These are phyloP conservation scores for Siniperca obscura DNA, from an alignment of 2,797 vertebrate species.

Conservation along the genomic window DNA sequence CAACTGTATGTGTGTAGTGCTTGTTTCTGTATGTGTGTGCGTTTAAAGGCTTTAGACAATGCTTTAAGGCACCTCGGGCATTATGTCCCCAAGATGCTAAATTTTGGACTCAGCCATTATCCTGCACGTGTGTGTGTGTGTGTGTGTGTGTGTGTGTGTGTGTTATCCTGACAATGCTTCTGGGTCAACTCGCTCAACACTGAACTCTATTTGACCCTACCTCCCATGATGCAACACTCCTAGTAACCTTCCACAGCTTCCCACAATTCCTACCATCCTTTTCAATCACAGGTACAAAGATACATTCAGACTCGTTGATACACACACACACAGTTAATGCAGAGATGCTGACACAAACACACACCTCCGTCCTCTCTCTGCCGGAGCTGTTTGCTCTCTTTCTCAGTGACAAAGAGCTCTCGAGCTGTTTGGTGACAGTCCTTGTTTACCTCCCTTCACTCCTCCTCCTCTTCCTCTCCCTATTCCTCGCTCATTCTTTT, in stretches of 20 bases:
- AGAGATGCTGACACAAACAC: constrained; percentile 61
- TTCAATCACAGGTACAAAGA: constrained; percentile 57
- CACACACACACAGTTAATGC: constrained; percentile 31
- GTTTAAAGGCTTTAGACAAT: constrained; percentile 48
- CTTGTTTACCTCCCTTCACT: constrained; percentile 61
- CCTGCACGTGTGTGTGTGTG: constrained; percentile 17
- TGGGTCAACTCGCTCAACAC: constrained; percentile 54
- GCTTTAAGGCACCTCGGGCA: constrained; percentile 49
- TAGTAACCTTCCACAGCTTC: constrained; percentile 61
- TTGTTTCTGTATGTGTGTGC: constrained; percentile 29
- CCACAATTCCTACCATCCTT: constrained; percentile 54
- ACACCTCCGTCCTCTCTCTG: constrained; percentile 47
- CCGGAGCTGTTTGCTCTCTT: constrained; percentile 53
- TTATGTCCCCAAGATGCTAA: constrained; percentile 59
- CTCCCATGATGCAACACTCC: constrained; percentile 74
- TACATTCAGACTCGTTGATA: constrained; percentile 45
- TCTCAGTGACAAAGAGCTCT: constrained; percentile 69
- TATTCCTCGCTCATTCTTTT: constrained; percentile 40
- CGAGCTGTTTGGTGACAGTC: constrained; percentile 61
- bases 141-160: constrained; percentile 27
- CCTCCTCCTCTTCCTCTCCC: constrained; percentile 43
- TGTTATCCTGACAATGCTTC: constrained; percentile 63
- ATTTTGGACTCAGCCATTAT: constrained; percentile 64
- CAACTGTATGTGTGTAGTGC: constrained; percentile 47
- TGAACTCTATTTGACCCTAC: constrained; percentile 79